Conservation (phyloP, 1,140 invertebrate species). For the Drosophila baimaii region DNA sequence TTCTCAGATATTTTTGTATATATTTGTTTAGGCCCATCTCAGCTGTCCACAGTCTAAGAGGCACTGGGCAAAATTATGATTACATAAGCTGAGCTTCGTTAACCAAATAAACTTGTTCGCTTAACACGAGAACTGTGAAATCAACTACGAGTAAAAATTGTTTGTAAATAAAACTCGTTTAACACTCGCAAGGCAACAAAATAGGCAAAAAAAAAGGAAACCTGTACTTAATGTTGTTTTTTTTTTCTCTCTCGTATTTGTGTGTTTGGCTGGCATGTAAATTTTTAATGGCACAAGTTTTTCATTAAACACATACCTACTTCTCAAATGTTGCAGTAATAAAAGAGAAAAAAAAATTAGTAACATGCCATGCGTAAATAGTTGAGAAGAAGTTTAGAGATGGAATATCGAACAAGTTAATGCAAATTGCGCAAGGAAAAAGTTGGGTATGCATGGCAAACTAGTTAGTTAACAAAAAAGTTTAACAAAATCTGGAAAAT, state of each 20-base stretch:
- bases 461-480: not conserved
- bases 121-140: slow-evolving; percentile 79
- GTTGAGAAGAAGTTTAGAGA: slow-evolving; percentile 11
- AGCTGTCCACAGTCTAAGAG: slow-evolving; percentile 15
- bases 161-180: slow-evolving; percentile 81
- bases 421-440: slow-evolving; percentile 32
- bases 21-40: not conserved
- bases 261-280: slow-evolving; percentile 57
- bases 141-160: slow-evolving; percentile 62
- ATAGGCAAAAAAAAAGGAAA: slow-evolving; percentile 41
- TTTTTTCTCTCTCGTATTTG: too few species aligned
- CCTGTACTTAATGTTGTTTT: slow-evolving; percentile 36
- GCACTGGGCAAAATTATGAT: slow-evolving; percentile 39
- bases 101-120: slow-evolving; percentile 72
- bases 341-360: slow-evolving; percentile 25
- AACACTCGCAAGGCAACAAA: slow-evolving; percentile 36
- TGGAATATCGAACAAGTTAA: slow-evolving; percentile 23
- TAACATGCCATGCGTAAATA: slow-evolving; percentile 20
- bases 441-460: not conserved
- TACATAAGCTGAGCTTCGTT: slow-evolving; percentile 58
- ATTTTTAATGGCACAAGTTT: slow-evolving; percentile 81
- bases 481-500: not conserved
- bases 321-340: slow-evolving; percentile 25
- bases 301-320: slow-evolving; percentile 56
- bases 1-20: not conserved